Base-by-base conservation (phyloP, 2,888 invertebrate genomes). In the Heliconius charithonia region DNA sequence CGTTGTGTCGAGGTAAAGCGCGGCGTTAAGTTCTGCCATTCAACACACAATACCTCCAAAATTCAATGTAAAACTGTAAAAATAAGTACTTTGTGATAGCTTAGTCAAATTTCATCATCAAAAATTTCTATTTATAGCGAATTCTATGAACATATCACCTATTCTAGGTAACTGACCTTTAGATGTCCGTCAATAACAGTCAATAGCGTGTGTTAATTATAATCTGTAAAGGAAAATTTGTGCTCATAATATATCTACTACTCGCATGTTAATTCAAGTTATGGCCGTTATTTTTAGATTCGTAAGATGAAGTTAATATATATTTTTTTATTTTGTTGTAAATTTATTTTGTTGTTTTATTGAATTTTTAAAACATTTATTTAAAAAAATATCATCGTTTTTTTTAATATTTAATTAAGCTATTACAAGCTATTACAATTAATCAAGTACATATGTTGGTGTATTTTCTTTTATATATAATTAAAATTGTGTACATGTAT, bases 111-210 rank as follows among this genome's bases (percentile, higher is more conserved):
- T 13, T 69, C 67, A 67, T 37, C 10, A 37, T 12, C n/a, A 27
- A 69, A 69, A 16, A 45, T 2, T 9, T 25, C 69, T 69, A 69
- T 69, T 27, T 69, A 69, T 69, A 69, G 25, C 9, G 41, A 59
- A 59, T 72, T 77, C 77, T 51, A 27, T 72, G 77, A 77, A 77
- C 45, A 22, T 32, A 72, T 72, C 66, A 65, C 27, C 65, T 22
- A 16, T 56, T n/a, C 62, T 70, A 76, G 41, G 45, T 71, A 63
- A 13, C 25, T 72, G 65, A 77, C 59, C 77, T 77, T 72, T 66
- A 45, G 13, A 45, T 25, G 71, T 59, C 72, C 72, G 72, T 72
- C 72, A 59, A 59, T 59, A 72, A 37, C 72, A 59, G 13, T 72
- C 56, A 72, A 72, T 72, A 16, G 59, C 56, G 25, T 59, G 72